These are phyloP conservation scores for Thaumetopoea pityocampa DNA, from an alignment of 1,140 invertebrate genomes.

Conservation along the genomic window DNA sequence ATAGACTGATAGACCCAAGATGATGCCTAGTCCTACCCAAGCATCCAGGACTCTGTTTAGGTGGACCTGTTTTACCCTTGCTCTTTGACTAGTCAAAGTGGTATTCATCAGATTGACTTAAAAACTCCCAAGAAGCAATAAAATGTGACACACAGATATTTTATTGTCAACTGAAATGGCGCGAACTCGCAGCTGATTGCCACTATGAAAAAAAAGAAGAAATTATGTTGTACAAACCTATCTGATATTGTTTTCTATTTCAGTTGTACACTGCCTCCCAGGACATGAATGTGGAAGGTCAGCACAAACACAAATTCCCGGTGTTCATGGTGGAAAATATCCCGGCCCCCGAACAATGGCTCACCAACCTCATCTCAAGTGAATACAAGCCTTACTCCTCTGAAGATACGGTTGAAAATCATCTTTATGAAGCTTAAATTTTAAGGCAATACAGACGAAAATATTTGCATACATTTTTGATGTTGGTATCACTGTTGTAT, in stretches of 20 bases:
- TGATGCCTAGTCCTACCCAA: too few species aligned
- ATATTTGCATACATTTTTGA: background rate
- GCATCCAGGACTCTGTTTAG: too few species aligned
- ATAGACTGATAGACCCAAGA: too few species aligned
- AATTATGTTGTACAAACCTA: background rate
- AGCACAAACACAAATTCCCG: constrained; percentile 1
- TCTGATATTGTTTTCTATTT: background rate
- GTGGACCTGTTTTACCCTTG: too few species aligned
- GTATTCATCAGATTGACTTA: too few species aligned
- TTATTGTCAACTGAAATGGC: too few species aligned
- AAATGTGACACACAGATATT: too few species aligned
- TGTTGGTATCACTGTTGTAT: background rate
- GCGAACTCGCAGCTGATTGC: too few species aligned
- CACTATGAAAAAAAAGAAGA: background rate
- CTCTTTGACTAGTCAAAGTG: too few species aligned
- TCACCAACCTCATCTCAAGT: constrained; percentile 5
- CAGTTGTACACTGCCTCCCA: constrained; percentile 1
- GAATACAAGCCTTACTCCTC: constrained; percentile 9
- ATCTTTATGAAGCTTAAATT: constrained; percentile 11
- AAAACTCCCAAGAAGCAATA: too few species aligned
- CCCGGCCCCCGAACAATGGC: constrained; percentile 6
- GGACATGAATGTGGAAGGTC: constrained; percentile 8
- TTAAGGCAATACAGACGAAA: constrained; percentile 1
- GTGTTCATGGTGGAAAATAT: constrained; percentile 16
- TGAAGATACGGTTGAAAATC: constrained; percentile 7